phyloP scores from a whole-genome alignment of 2,113 vertebrate genomes.

The Crotalus tigris region DNA sequence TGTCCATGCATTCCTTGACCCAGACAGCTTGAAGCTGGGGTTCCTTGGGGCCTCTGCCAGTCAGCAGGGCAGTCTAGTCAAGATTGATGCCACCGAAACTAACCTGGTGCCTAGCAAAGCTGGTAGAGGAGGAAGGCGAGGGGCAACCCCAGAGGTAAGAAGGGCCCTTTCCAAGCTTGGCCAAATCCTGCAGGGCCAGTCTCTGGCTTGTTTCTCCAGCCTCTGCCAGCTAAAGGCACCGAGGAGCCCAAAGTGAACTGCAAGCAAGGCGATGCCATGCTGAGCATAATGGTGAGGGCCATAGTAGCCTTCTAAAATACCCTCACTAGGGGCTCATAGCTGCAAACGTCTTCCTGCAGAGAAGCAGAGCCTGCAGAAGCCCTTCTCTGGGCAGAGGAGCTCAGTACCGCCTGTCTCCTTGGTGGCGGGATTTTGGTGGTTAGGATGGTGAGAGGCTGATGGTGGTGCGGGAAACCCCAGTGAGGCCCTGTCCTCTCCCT shows the following conservation, averaged over 20 bases:
- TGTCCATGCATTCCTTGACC: background rate
- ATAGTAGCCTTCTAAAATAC: slow-evolving; percentile 75
- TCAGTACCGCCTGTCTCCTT: background rate
- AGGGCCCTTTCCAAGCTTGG: slow-evolving; percentile 61
- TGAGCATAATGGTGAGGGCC: slow-evolving; percentile 67
- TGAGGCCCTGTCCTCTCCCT: background rate
- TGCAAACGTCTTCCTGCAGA: slow-evolving; percentile 2
- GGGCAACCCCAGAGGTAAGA: slow-evolving; percentile 46
- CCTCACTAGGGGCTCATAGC: background rate
- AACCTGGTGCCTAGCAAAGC: slow-evolving; percentile 80
- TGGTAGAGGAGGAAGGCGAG: slow-evolving; percentile 60
- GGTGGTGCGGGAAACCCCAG: background rate
- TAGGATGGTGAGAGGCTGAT: background rate
- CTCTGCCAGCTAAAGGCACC: slow-evolving; percentile 4
- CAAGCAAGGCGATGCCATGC: slow-evolving; percentile 63
- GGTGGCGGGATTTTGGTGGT: background rate
- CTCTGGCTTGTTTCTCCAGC: slow-evolving; percentile 47
- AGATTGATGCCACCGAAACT: slow-evolving; percentile 43
- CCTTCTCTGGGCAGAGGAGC: background rate
- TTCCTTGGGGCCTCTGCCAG: background rate
- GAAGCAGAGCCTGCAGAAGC: slow-evolving; percentile 14
- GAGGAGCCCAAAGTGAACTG: slow-evolving; percentile 56
- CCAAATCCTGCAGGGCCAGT: slow-evolving; percentile 56
- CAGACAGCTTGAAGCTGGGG: background rate
- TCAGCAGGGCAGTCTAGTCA: slow-evolving; percentile 46